These are phyloP conservation scores for Crypturellus undulatus DNA, from an alignment of 2,113 vertebrate species.

Conservation along the genomic window DNA sequence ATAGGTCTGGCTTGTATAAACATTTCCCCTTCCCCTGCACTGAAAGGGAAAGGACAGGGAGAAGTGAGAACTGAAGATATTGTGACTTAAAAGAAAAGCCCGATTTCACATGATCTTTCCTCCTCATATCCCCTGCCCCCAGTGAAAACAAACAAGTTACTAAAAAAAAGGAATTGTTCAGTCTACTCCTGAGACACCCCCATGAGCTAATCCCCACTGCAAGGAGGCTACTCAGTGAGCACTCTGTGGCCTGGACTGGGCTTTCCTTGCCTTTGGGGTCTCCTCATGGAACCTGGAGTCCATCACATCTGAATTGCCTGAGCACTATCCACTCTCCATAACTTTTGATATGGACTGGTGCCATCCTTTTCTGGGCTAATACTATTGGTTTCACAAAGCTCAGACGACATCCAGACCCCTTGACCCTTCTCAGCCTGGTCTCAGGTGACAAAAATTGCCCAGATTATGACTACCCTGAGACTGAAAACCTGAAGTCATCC, in stretches of 20 bases:
- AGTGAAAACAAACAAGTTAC: background rate
- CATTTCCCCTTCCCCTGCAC: rapidly evolving
- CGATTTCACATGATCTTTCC: background rate
- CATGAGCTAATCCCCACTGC: background rate
- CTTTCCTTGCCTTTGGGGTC: background rate
- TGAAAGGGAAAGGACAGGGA: background rate
- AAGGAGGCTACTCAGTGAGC: background rate
- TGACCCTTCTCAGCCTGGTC: background rate
- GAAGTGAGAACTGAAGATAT: background rate
- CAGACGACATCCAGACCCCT: background rate
- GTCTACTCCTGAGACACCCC: background rate
- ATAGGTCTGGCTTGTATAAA: background rate
- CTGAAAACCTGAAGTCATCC: background rate
- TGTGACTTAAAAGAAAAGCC: background rate
- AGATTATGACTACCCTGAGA: background rate
- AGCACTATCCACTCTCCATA: background rate
- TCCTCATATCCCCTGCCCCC: background rate
- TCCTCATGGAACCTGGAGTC: background rate
- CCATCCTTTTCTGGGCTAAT: background rate
- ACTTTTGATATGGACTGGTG: background rate
- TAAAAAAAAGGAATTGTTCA: background rate
- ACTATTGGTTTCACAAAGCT: background rate
- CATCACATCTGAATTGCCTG: background rate
- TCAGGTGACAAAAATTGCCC: background rate
- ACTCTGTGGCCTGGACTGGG: background rate